Evolutionary conservation across 2,113 vertebrate genomes (phyloP).

Genomic region (Mormyrus iriodes): DNA sequence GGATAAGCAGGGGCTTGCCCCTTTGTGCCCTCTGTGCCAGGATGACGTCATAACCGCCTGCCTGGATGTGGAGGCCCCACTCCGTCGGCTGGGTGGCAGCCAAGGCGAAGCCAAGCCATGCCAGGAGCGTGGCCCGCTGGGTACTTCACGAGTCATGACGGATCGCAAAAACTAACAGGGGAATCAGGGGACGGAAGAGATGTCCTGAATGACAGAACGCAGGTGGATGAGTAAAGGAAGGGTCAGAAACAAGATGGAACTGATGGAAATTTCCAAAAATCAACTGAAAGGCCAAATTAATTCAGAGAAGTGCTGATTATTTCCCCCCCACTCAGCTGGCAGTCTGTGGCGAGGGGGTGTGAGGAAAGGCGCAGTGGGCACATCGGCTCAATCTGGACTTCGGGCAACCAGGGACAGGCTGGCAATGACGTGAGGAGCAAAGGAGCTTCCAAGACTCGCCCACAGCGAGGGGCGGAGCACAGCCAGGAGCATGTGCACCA

Average conservation of each 20-base stretch:
- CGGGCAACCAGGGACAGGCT: neutral
- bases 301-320: neutral
- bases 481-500: neutral
- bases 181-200: neutral
- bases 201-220: neutral
- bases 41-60: slow-evolving; percentile 9
- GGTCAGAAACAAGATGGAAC: neutral
- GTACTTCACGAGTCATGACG: neutral
- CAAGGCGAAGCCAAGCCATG: neutral
- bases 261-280: neutral
- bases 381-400: neutral
- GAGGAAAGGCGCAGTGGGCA: neutral
- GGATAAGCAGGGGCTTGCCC: neutral
- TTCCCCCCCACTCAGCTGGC: neutral
- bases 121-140: neutral
- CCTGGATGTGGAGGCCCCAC: slow-evolving; percentile 29
- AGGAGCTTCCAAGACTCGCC: neutral
- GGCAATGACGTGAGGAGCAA: neutral
- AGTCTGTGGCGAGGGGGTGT: neutral
- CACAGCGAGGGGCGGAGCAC: neutral
- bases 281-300: neutral
- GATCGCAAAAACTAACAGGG: neutral
- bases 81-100: neutral
- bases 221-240: neutral
- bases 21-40: neutral